Evolutionary conservation across 2,113 vertebrate species (phyloP).

Genomic region (Colossoma macropomum): DNA sequence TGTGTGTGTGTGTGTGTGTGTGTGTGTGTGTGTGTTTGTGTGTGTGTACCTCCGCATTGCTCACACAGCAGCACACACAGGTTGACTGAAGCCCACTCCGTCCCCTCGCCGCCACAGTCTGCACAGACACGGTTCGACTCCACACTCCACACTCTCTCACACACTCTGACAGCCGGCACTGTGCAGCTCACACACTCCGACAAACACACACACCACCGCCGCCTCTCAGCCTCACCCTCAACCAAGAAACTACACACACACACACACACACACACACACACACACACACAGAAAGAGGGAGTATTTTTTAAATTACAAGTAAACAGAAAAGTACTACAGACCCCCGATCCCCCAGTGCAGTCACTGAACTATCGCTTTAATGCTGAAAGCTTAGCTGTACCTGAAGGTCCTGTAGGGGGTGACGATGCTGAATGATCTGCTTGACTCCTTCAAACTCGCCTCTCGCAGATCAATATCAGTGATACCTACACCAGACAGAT

Average conservation of each 20-base stretch:
- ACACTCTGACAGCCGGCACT: slow-evolving; percentile 80
- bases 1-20: slow-evolving; percentile 14
- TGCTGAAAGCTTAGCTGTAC: slow-evolving; percentile 53
- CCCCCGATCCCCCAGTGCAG: too few species aligned
- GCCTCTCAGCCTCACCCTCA: slow-evolving; percentile 76
- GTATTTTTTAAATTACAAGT: too few species aligned
- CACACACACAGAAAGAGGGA: background rate
- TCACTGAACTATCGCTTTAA: too few species aligned
- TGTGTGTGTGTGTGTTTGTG: background rate
- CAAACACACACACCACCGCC: slow-evolving; percentile 81
- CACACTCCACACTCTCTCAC: slow-evolving; percentile 74
- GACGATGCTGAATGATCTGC: slow-evolving; percentile 80
- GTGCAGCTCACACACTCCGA: slow-evolving; percentile 65
- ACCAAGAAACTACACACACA: slow-evolving; percentile 73
- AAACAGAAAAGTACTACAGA: too few species aligned
- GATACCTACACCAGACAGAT: slow-evolving; percentile 78
- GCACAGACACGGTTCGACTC: slow-evolving; percentile 78
- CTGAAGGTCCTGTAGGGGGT: slow-evolving; percentile 84
- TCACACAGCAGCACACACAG: slow-evolving; percentile 85
- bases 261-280: background rate
- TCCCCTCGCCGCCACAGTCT: slow-evolving; percentile 74
- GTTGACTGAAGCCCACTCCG: slow-evolving; percentile 86
- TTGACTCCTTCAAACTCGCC: slow-evolving; percentile 78
- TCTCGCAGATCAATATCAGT: slow-evolving; percentile 83
- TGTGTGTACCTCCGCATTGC: slow-evolving; percentile 78